Evolutionary conservation across 2,113 vertebrate genomes (phyloP), one percentile per base, ranked within the genome.

Genomic region (Setophaga petechia): DNA sequence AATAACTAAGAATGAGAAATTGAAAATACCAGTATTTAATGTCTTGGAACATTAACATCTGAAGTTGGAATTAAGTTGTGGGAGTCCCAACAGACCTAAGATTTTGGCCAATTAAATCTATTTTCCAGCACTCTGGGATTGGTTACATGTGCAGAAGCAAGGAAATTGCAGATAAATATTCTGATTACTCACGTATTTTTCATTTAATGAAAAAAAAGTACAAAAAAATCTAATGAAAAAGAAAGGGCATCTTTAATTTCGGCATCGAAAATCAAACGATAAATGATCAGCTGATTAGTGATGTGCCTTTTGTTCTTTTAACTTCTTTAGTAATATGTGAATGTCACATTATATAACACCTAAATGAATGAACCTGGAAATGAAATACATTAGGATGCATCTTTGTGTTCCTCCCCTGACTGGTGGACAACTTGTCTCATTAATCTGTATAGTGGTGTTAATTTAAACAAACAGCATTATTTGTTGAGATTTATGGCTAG

Each of bases 231-330:
- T 93, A 94, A 96, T 85, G 37, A 90, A 93, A 97, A 96, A 95
- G 51, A 66, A 96, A 97, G 67, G 83, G 12, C 72, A 77, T 97
- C 68, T 88, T 97, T 97, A 97, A 94, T 97, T 97, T 91, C 93
- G 93, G 84, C 94, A 78, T 88, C 83, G 94, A 78, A 68, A 94
- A 95, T 92, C 59, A 97, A 97, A 96, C 97, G 89, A 97, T 96
- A 97, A 97, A 97, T 93, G 94, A 93, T 95, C 88, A 73, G 31
- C 89, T 97, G 96, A 97, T 97, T 96, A 96, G 90, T 87, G 83
- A 93, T 85, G 62, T 59, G 62, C 79, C 84, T 72, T 97, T 97
- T 97, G 57, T 97, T 97, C 91, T 95, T 88, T 87, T 93, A 94
- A 85, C 18, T 75, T 96, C 68, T 97, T 96, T 93, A 93, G 71